These are phyloP conservation scores for Prunella himalayana DNA, from an alignment of 2,113 vertebrate species.

Conservation along the genomic window DNA sequence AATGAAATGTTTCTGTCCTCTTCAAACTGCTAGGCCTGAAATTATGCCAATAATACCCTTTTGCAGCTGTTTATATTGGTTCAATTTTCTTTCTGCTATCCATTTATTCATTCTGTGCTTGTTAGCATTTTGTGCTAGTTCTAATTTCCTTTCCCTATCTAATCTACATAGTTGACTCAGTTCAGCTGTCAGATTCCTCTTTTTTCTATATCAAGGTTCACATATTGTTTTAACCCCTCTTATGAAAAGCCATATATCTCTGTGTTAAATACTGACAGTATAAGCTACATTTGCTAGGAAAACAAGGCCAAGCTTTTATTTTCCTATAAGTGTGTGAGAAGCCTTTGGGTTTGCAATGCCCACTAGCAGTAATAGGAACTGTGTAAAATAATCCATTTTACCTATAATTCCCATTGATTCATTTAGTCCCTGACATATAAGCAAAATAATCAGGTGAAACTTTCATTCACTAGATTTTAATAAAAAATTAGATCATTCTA, in stretches of 20 bases:
- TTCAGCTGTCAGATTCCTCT: background rate
- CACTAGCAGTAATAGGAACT: background rate
- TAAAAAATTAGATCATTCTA: background rate
- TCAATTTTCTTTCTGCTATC: conserved; percentile 64
- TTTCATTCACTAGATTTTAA: background rate
- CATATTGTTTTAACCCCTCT: conserved; percentile 8
- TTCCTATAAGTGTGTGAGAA: background rate
- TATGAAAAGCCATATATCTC: background rate
- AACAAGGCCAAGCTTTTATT: background rate
- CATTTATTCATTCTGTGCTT: conserved; percentile 64
- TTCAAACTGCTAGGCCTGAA: conserved; percentile 59
- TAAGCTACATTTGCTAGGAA: background rate
- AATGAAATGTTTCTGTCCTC: conserved; percentile 66
- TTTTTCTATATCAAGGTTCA: background rate
- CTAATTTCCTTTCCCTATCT: conserved; percentile 67
- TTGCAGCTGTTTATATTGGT: conserved; percentile 69
- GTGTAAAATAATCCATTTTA: background rate
- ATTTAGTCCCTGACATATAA: background rate
- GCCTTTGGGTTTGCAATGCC: background rate
- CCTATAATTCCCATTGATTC: background rate
- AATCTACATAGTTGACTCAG: conserved; percentile 26
- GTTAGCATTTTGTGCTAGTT: conserved; percentile 61
- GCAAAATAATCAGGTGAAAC: background rate
- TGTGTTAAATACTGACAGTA: background rate
- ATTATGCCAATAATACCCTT: conserved; percentile 54